These are phyloP conservation scores for Pelosia muscerda DNA, from an alignment of 2,888 invertebrate genomes.

Conservation along the genomic window DNA sequence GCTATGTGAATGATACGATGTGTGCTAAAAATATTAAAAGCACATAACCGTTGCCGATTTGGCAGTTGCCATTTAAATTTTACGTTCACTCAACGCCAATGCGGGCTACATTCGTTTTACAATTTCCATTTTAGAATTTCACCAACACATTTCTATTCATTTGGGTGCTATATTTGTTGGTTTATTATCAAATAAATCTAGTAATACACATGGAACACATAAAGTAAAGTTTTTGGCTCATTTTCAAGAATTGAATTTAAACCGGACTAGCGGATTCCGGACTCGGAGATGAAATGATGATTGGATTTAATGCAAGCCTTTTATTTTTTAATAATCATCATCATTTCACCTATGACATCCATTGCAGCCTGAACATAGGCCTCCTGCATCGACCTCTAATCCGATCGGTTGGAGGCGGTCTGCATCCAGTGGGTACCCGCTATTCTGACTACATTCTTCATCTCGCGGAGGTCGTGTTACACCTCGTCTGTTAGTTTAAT, in stretches of 20 bases:
- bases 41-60: background rate
- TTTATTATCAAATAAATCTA: background rate
- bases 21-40: background rate
- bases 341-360: too few species aligned
- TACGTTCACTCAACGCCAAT: slow-evolving; percentile 3
- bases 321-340: too few species aligned
- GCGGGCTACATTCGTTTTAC: background rate
- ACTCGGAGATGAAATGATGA: too few species aligned
- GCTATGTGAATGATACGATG: background rate
- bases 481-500: too few species aligned
- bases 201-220: background rate
- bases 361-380: too few species aligned
- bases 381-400: too few species aligned
- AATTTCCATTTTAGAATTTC: background rate
- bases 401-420: too few species aligned
- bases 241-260: background rate
- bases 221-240: background rate
- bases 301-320: too few species aligned
- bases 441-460: too few species aligned
- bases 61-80: background rate
- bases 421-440: too few species aligned
- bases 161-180: background rate
- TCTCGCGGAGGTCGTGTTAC: too few species aligned
- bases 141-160: background rate
- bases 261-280: too few species aligned